These are phyloP conservation scores for Odobenus rosmarus DNA, from an alignment of 2,113 vertebrate genomes.

Conservation along the genomic window DNA sequence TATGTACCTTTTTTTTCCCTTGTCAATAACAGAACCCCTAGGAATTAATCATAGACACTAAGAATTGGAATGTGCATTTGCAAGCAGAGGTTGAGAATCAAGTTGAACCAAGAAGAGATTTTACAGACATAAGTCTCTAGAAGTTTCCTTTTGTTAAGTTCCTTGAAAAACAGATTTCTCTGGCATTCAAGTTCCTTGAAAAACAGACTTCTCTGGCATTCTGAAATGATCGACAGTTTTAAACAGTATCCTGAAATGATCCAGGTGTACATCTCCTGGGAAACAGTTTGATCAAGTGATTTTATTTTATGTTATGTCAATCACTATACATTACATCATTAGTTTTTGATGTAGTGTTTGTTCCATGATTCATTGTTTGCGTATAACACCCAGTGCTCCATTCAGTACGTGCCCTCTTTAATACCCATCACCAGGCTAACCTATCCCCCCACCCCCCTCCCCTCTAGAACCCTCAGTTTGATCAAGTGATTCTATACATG, in stretches of 20 bases:
- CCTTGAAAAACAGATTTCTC: neutral
- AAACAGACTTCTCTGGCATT: neutral
- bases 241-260: neutral
- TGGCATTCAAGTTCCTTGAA: neutral
- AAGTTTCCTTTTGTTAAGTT: neutral
- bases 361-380: too few relatives aligned
- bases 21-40: neutral
- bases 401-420: too few relatives aligned
- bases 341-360: too few relatives aligned
- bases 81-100: neutral
- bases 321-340: too few relatives aligned
- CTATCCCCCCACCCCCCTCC: too few relatives aligned
- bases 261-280: neutral
- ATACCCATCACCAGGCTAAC: too few relatives aligned
- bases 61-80: neutral
- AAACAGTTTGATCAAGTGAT: neutral
- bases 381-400: too few relatives aligned
- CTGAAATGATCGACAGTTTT: too few relatives aligned
- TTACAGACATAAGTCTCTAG: neutral
- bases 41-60: neutral
- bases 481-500: neutral
- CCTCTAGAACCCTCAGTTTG: neutral
- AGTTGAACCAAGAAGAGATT: neutral
- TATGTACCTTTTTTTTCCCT: neutral
- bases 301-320: neutral